Conservation (phyloP, 2,113 vertebrate species). For the Chloroceryle aenea region DNA sequence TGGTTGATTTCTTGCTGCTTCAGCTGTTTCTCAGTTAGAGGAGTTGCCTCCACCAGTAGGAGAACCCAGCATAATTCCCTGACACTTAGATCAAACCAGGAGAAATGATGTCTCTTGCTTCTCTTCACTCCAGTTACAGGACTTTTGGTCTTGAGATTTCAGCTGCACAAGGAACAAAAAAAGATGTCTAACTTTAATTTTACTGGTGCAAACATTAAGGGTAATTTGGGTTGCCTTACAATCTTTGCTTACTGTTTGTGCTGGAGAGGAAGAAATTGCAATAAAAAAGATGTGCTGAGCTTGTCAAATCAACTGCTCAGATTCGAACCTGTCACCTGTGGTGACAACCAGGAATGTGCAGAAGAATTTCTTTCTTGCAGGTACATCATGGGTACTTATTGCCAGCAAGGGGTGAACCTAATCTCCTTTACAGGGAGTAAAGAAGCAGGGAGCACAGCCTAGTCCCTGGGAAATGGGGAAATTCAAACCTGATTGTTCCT, state of each 20-base stretch:
- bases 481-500: background rate
- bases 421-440: background rate
- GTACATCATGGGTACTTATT: background rate
- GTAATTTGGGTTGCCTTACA: background rate
- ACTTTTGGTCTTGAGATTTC: background rate
- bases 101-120: background rate
- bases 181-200: background rate
- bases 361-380: background rate
- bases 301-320: background rate
- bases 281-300: background rate
- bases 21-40: background rate
- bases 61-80: background rate
- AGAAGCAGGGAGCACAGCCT: background rate
- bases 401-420: background rate
- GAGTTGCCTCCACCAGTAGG: background rate
- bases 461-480: background rate
- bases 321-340: background rate
- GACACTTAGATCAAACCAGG: background rate
- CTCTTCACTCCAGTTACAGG: background rate
- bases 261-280: background rate
- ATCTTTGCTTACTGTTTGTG: background rate
- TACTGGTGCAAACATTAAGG: background rate
- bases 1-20: background rate
- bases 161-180: background rate
- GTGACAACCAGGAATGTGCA: background rate